These are phyloP conservation scores for Chionis minor DNA, from an alignment of 2,113 vertebrate genomes.

Conservation along the genomic window DNA sequence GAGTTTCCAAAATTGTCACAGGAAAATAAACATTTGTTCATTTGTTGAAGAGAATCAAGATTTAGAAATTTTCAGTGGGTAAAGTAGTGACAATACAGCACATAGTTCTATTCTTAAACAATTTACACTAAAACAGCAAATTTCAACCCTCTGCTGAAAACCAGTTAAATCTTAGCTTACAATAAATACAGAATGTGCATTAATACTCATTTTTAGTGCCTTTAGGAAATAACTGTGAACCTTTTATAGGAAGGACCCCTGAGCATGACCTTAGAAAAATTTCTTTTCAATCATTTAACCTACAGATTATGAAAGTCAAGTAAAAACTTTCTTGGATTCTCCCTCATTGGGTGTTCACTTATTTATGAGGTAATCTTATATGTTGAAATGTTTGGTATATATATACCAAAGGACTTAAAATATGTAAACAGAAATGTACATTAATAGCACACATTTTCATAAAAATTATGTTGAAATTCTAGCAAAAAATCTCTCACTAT, in stretches of 20 bases:
- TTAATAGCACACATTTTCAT: neutral
- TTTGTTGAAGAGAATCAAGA: neutral
- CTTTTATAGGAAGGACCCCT: neutral
- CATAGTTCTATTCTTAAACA: neutral
- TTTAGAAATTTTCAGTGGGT: neutral
- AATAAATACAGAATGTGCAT: neutral
- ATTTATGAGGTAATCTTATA: neutral
- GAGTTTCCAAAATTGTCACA: neutral
- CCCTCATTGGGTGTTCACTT: neutral
- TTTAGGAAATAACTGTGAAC: neutral
- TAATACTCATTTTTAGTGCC: neutral
- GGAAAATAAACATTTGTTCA: neutral
- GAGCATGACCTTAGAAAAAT: neutral
- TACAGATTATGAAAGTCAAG: neutral
- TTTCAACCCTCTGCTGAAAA: neutral
- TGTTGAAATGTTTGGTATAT: neutral
- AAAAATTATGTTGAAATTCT: neutral
- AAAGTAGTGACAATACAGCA: neutral
- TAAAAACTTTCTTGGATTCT: neutral
- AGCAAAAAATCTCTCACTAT: neutral
- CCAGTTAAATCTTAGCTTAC: neutral
- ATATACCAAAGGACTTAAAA: neutral
- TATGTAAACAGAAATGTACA: neutral
- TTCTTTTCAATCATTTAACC: neutral
- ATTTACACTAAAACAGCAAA: neutral